Base-by-base conservation (phyloP, 2,113 vertebrate genomes). In the Cairina moschata region DNA sequence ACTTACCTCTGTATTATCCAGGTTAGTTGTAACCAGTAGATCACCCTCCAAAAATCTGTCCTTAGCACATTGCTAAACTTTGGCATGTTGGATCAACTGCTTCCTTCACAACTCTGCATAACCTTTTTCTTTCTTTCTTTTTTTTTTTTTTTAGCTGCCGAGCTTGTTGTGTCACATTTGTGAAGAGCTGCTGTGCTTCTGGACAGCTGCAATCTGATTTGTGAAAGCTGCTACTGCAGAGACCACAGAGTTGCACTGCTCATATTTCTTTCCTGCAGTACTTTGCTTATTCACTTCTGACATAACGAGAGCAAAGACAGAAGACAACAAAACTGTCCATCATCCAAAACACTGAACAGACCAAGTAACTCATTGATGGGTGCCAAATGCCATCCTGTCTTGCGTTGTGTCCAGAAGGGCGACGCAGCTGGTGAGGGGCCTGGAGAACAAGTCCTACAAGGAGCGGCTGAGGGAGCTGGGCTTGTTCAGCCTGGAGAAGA, bases 191-290 rank as follows among this genome's bases (percentile, higher is more conserved):
- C 62, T 48, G 48, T 63, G n/a, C 21, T 50, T 12, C 16, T 8
- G 3, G 46, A 58, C 36, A 83, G 66, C 58, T 72, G 58, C 52
- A 75, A 11, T 52, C 26, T 4, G n/a, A 17, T 29, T 78, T 94
- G 31, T 3, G 6, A 67, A 63, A 89, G 65, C 84, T 71, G 55
- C 32, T 67, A 6, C 32, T 58, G 60, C 78, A 78, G 28, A 78
- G 4, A 14, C 13, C 28, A 29, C 58, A 46, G 11, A 40, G 36
- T 72, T 38, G 17, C 13, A 71, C 29, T 52, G 32, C 28, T 38
- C 0, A 0, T 11, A 36, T 34, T 54, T 77, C 12, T 50, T 67
- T 66, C 54, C 17, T 59, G 56, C 13, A 52, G 26, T 22, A 11
- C 36, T 84, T 54, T 22, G 28, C 5, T 13, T 44, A 18, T 50